Evolutionary conservation across 2,888 invertebrate species (phyloP).

Genomic region (Calephelis perditalis): DNA sequence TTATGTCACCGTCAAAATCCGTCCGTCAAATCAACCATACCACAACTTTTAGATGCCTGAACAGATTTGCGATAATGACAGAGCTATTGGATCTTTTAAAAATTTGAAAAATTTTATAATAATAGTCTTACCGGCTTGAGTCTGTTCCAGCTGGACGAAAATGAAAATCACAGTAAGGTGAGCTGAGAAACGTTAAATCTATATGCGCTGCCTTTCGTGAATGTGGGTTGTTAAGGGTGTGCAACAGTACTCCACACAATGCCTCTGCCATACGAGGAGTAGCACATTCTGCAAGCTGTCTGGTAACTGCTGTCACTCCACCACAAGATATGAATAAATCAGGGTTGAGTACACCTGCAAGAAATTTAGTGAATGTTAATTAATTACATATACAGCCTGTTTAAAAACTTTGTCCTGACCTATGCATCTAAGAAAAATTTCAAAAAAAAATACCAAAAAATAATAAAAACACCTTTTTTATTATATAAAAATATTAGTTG

Average conservation of each 20-base stretch:
- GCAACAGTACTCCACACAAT: slow-evolving; percentile 90
- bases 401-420: too few species aligned
- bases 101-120: background rate
- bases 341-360: slow-evolving; percentile 87
- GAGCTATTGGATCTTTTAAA: too few species aligned
- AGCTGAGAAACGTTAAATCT: slow-evolving; percentile 89
- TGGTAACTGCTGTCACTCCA: slow-evolving; percentile 88
- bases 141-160: slow-evolving; percentile 84
- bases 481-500: too few species aligned
- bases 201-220: slow-evolving; percentile 86
- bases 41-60: too few species aligned
- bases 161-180: slow-evolving; percentile 96
- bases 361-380: slow-evolving; percentile 18
- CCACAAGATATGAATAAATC: slow-evolving; percentile 87
- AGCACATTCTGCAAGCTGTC: slow-evolving; percentile 90
- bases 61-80: too few species aligned
- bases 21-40: too few species aligned
- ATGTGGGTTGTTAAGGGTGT: slow-evolving; percentile 89
- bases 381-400: too few species aligned
- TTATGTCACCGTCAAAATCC: too few species aligned
- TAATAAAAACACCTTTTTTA: background rate
- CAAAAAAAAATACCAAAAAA: slow-evolving; percentile 1
- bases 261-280: slow-evolving; percentile 95
- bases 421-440: too few species aligned
- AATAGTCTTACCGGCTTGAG: slow-evolving; percentile 79